Evolutionary conservation across 2,888 invertebrate species (phyloP).

Genomic region (Cephus rjabovi): DNA sequence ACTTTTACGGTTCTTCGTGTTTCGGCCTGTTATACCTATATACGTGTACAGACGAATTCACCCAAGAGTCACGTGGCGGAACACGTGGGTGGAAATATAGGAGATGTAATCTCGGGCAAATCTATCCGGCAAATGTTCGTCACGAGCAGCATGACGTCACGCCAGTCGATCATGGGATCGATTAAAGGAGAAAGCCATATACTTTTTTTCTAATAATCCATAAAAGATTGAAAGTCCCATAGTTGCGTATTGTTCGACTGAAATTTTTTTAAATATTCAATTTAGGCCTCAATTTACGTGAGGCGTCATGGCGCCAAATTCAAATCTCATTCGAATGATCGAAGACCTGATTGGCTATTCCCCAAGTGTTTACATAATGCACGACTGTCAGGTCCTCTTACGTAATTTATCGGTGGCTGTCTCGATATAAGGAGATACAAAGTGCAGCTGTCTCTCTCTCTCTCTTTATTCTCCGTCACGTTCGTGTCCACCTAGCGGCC

Average conservation of each 20-base stretch:
- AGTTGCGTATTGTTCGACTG: not conserved
- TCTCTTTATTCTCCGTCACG: constrained; percentile 19
- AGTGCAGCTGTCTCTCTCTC: constrained; percentile 44
- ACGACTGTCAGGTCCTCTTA: constrained; percentile 44
- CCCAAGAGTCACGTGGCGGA: not conserved
- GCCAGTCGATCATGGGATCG: not conserved
- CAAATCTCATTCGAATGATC: constrained; percentile 34
- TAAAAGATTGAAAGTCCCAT: not conserved
- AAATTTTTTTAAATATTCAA: not conserved
- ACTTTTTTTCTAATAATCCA: not conserved
- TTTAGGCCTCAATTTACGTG: not conserved
- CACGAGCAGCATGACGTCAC: not conserved
- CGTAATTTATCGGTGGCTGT: constrained; percentile 54
- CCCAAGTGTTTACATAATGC: constrained; percentile 53
- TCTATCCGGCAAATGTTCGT: not conserved
- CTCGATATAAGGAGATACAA: constrained; percentile 52
- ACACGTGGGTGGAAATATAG: not conserved
- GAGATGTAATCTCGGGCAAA: not conserved
- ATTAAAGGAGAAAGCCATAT: no score
- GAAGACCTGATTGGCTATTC: constrained; percentile 31
- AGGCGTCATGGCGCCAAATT: constrained; percentile 21
- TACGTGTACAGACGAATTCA: not conserved
- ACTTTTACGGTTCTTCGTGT: not conserved
- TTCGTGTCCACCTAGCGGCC: constrained; percentile 35
- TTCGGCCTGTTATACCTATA: not conserved